Evolutionary conservation across 2,888 invertebrate species (phyloP).

Genomic region (Nasonia oneida): DNA sequence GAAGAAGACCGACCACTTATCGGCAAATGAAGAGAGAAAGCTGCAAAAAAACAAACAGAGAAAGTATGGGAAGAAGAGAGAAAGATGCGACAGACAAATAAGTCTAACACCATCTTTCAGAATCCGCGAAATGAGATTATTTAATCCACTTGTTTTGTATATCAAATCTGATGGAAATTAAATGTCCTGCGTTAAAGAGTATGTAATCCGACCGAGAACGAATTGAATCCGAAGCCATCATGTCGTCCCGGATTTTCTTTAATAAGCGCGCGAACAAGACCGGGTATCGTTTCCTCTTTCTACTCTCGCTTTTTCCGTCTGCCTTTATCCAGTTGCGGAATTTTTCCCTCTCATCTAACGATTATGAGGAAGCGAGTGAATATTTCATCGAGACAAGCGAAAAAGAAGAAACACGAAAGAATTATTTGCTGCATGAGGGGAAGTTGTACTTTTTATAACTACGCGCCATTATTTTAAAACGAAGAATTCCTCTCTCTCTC

Average conservation of each 20-base stretch:
- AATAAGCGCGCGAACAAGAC: slow-evolving; percentile 42
- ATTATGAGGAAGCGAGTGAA: slow-evolving; percentile 29
- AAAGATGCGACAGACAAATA: slow-evolving; percentile 22
- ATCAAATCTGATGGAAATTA: slow-evolving; percentile 70
- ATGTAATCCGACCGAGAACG: slow-evolving; percentile 63
- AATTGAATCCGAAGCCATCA: slow-evolving; percentile 47
- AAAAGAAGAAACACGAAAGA: neutral
- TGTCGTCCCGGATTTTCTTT: slow-evolving; percentile 41
- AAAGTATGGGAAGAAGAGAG: neutral
- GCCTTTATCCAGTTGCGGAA: slow-evolving; percentile 29
- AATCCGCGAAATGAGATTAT: slow-evolving; percentile 69
- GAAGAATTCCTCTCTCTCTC: neutral
- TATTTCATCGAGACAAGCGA: slow-evolving; percentile 1
- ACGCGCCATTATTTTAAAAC: slow-evolving; percentile 9
- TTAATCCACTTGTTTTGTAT: slow-evolving; percentile 72
- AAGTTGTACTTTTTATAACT: neutral
- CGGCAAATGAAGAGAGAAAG: neutral
- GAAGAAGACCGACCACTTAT: neutral
- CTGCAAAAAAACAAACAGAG: neutral
- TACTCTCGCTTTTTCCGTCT: neutral
- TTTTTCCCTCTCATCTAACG: slow-evolving; percentile 39
- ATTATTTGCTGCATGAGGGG: neutral
- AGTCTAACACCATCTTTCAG: slow-evolving; percentile 60
- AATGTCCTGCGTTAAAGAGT: slow-evolving; percentile 67
- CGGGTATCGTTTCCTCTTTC: slow-evolving; percentile 12